Evolutionary conservation across 2,797 vertebrate genomes (phyloP).

Genomic region (Pyrocephalus nanus): DNA sequence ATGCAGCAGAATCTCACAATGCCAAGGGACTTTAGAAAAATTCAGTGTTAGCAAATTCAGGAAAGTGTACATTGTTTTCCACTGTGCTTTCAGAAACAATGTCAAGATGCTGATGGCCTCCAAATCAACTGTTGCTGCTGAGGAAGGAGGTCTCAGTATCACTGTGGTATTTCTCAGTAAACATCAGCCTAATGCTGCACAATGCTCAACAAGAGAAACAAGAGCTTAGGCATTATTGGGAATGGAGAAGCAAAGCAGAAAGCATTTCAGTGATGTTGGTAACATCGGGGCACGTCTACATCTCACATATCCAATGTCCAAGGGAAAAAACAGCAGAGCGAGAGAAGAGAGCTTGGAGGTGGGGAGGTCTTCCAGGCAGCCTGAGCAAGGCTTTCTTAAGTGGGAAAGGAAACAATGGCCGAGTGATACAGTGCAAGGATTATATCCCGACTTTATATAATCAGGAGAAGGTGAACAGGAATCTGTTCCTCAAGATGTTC

Average conservation of each 20-base stretch:
- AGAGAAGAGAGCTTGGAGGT: not conserved
- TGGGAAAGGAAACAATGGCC: not conserved
- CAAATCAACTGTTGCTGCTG: not conserved
- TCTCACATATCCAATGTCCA: not conserved
- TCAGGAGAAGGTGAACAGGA: not conserved
- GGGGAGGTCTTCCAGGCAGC: not conserved
- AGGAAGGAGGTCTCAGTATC: not conserved
- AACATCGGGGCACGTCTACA: not conserved
- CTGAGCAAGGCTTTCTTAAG: not conserved
- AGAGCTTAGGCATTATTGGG: not conserved
- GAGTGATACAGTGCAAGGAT: not conserved
- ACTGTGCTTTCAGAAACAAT: not conserved
- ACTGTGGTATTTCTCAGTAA: not conserved
- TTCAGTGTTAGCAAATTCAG: not conserved
- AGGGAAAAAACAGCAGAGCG: not conserved
- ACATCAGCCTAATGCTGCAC: not conserved
- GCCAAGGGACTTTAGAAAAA: not conserved
- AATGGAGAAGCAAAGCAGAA: not conserved
- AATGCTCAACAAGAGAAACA: not conserved
- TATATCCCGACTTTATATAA: not conserved
- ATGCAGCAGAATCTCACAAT: not conserved
- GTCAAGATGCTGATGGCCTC: not conserved
- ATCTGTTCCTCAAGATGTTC: not conserved
- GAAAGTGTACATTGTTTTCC: not conserved
- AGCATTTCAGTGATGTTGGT: not conserved